Conservation (phyloP, 2,113 vertebrate genomes). For the Esox niger region DNA sequence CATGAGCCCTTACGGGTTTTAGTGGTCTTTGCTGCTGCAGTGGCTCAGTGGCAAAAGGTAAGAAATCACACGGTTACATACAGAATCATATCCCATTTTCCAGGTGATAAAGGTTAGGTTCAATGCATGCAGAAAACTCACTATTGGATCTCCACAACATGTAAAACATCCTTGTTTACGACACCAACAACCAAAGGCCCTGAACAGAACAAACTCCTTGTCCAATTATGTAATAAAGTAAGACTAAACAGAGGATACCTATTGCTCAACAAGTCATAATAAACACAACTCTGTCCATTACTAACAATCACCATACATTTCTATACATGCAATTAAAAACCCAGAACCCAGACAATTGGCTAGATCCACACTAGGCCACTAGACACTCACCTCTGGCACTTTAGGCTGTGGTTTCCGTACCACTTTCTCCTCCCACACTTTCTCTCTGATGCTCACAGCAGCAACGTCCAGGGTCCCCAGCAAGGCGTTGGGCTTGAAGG, state of each 20-base stretch:
- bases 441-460: conserved; percentile 85
- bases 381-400: conserved; percentile 84
- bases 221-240: neutral
- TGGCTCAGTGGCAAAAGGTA: conserved; percentile 24
- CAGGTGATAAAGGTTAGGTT: neutral
- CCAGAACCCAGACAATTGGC: neutral
- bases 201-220: neutral
- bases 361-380: neutral
- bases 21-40: conserved; percentile 61
- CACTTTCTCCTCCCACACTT: conserved; percentile 80
- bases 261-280: neutral
- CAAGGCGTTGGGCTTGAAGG: conserved; percentile 89
- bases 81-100: neutral
- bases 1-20: conserved; percentile 49
- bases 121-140: neutral
- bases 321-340: neutral
- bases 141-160: neutral
- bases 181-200: neutral
- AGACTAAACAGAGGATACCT: too few relatives aligned
- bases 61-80: neutral
- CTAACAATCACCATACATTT: neutral
- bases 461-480: conserved; percentile 85
- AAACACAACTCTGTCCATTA: neutral
- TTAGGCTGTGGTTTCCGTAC: conserved; percentile 76
- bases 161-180: neutral